These are phyloP conservation scores for Aphidius gifuensis DNA, from an alignment of 1,140 invertebrate genomes.

Conservation along the genomic window DNA sequence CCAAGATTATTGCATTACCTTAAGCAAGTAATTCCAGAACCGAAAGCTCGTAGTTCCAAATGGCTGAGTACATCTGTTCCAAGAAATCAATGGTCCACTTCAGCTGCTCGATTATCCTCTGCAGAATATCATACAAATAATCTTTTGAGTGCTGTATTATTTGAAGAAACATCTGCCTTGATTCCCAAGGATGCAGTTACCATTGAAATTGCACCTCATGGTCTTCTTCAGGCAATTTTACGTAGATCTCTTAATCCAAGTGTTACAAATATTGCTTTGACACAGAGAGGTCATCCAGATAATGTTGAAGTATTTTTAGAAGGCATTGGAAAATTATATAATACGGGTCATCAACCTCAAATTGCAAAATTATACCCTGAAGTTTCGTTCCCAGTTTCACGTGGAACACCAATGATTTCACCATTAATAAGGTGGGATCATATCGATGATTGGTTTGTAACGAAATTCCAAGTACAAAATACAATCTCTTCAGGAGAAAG, in stretches of 20 bases:
- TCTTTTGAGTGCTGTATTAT: conserved; percentile 77
- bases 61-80: conserved; percentile 88
- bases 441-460: conserved; percentile 70
- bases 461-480: conserved; percentile 51
- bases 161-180: conserved; percentile 75
- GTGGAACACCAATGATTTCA: conserved; percentile 69
- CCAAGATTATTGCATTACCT: conserved; percentile 71
- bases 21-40: conserved; percentile 66
- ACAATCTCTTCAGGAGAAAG: conserved; percentile 65
- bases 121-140: conserved; percentile 94
- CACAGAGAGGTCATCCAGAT: conserved; percentile 70
- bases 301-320: conserved; percentile 70
- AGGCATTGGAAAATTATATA: conserved; percentile 70
- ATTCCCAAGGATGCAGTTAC: conserved; percentile 78
- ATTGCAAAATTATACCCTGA: conserved; percentile 61
- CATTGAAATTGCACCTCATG: conserved; percentile 83
- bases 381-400: conserved; percentile 68
- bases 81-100: conserved; percentile 71
- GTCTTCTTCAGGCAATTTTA: conserved; percentile 66
- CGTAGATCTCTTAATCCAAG: conserved; percentile 57
- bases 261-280: conserved; percentile 73
- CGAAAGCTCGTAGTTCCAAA: conserved; percentile 68
- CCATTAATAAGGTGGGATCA: conserved; percentile 87
- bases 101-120: conserved; percentile 69
- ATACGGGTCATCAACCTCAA: conserved; percentile 62